Conservation (phyloP, 1,140 invertebrate species). For the Trypoxylus dichotomus region DNA sequence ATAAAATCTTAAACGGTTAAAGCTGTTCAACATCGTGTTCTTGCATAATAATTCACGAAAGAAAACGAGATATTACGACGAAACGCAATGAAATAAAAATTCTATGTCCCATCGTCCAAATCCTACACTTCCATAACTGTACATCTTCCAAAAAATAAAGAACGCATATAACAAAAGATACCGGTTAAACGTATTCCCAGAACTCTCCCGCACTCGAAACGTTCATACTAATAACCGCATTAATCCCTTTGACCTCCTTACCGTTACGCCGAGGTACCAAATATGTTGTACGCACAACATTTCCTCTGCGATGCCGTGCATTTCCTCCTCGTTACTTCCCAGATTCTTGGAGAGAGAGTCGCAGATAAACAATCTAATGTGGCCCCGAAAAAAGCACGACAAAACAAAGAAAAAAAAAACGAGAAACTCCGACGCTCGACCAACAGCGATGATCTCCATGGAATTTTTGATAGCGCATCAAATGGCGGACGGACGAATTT, state of each 20-base stretch:
- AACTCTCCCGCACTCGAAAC: background rate
- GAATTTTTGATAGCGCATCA: background rate
- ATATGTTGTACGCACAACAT: background rate
- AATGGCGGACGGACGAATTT: background rate
- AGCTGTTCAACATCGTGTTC: too few relatives aligned
- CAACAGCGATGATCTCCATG: background rate
- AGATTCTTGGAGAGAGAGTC: background rate
- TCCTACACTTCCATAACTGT: too few relatives aligned
- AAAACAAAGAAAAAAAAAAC: background rate
- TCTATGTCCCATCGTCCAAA: too few relatives aligned
- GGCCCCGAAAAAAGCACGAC: background rate
- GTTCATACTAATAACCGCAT: constrained; percentile 17
- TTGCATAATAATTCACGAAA: too few relatives aligned
- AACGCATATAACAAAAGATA: too few relatives aligned
- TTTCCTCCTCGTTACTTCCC: constrained; percentile 19
- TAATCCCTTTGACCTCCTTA: constrained; percentile 10
- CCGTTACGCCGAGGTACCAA: background rate
- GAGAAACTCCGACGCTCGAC: background rate
- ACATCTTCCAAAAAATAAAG: too few relatives aligned
- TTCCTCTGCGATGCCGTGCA: background rate
- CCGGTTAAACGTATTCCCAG: background rate
- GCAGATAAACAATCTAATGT: background rate
- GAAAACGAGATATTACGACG: too few relatives aligned
- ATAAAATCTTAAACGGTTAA: too few relatives aligned
- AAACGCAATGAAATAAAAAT: too few relatives aligned